Evolutionary conservation across 2,113 vertebrate species (phyloP).

Genomic region (Sphyrna mokarran): DNA sequence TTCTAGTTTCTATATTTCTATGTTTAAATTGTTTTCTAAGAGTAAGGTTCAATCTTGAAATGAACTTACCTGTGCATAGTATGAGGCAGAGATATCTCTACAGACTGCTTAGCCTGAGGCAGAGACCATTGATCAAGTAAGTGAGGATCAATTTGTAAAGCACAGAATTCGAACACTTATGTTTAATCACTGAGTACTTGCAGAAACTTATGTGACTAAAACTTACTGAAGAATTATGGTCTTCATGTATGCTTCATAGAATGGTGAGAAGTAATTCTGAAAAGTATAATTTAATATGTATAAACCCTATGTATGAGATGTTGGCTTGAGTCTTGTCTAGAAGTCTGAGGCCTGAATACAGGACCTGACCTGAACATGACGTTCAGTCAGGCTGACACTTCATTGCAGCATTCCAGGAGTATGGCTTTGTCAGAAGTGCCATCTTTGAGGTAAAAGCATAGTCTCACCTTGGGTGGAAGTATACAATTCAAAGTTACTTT

Average conservation of each 20-base stretch:
- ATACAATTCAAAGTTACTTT: background rate
- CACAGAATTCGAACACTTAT: background rate
- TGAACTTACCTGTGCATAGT: background rate
- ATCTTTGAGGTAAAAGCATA: background rate
- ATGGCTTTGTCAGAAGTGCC: background rate
- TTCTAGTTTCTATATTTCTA: too few relatives aligned
- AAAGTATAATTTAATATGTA: background rate
- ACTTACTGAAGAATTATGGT: background rate
- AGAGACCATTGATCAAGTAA: background rate
- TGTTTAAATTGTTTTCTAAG: background rate
- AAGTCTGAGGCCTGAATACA: background rate
- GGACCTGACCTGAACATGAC: background rate
- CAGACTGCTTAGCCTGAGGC: background rate
- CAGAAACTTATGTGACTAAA: background rate
- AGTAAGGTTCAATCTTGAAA: background rate
- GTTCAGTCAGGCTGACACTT: background rate
- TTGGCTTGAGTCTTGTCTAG: background rate
- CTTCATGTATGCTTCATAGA: background rate
- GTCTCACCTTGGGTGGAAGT: background rate
- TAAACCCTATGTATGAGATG: background rate
- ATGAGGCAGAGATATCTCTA: background rate
- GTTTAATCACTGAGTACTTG: background rate
- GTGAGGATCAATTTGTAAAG: background rate
- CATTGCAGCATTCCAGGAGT: background rate
- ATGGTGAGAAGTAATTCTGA: background rate